Percentiles rank a stretch among this genome's conserved stretches.
phyloP scores from a whole-genome alignment of 2,113 vertebrate genomes.

The human region GRCh38 chr4:57661001-57661500 shows the following conservation, averaged over 20 bases:
- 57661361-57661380: not conserved
- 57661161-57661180: not conserved
- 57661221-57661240: constrained; percentile 18
- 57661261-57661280: constrained; percentile 8
- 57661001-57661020: not conserved
- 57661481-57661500: constrained; percentile 15
- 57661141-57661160: not conserved
- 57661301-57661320: not conserved
- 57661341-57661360: not conserved
- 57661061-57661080: not conserved
- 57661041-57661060: not conserved
- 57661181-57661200: not conserved
- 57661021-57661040: constrained; percentile 32
- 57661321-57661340: constrained; percentile 20
- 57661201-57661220: not conserved
- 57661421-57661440: constrained; percentile 11
- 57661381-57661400: constrained; percentile 31
- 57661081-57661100: not conserved
- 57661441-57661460: constrained; percentile 16
- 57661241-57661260: not conserved
- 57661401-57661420: constrained; percentile 20
- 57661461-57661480: constrained; percentile 39
- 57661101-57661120: not conserved
- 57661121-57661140: not conserved
- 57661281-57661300: not conserved